These are phyloP conservation scores for Drosophila prostipennis DNA, from an alignment of 2,888 invertebrate species.

Conservation along the genomic window DNA sequence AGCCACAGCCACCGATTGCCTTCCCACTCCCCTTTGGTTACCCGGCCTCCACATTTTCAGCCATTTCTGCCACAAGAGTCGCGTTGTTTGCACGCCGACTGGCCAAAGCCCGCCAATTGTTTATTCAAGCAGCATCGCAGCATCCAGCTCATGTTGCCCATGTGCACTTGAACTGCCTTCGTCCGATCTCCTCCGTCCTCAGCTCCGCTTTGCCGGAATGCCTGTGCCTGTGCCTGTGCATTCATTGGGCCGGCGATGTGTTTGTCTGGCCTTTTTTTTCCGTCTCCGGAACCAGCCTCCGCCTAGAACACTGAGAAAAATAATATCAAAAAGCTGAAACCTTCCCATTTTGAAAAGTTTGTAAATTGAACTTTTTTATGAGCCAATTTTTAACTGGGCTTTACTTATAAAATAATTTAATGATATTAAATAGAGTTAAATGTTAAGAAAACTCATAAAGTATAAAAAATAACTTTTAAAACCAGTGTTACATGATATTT, in stretches of 20 bases:
- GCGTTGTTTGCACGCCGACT: constrained; percentile 62
- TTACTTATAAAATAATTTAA: too few relatives aligned
- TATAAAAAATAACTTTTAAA: too few relatives aligned
- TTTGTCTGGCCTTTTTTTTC: constrained; percentile 53
- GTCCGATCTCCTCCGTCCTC: not conserved
- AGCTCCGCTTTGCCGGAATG: constrained; percentile 23
- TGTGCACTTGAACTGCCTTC: constrained; percentile 43
- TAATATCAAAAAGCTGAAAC: too few relatives aligned
- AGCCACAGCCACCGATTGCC: not conserved
- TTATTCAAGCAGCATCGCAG: constrained; percentile 67
- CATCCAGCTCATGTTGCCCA: constrained; percentile 33
- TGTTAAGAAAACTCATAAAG: too few relatives aligned
- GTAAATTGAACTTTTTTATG: too few relatives aligned
- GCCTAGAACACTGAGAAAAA: constrained; percentile 9
- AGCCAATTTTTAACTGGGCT: too few relatives aligned
- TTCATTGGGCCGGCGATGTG: constrained; percentile 51
- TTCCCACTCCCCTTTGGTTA: not conserved
- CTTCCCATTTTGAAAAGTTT: too few relatives aligned
- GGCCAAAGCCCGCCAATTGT: constrained; percentile 63
- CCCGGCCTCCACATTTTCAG: not conserved
- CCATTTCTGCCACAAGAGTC: constrained; percentile 35
- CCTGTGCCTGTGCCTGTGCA: constrained; percentile 50
- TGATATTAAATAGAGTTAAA: too few relatives aligned
- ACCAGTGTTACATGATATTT: too few relatives aligned
- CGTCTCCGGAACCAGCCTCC: constrained; percentile 16